These are phyloP conservation scores for Illadopsis cleaveri DNA, from an alignment of 2,113 vertebrate genomes.

Conservation along the genomic window DNA sequence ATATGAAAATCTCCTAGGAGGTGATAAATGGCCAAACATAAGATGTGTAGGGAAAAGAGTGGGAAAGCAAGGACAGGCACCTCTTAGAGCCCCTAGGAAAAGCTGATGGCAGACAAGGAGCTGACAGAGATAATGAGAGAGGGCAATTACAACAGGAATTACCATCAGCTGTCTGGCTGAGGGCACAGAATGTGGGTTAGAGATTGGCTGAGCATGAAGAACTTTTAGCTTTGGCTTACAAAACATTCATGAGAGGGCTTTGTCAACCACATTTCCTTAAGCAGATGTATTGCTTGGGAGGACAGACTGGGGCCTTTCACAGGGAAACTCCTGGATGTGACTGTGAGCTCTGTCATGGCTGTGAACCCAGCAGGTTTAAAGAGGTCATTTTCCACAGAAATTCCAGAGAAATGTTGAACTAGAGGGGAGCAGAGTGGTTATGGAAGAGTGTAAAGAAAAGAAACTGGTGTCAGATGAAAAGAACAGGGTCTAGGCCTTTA, in stretches of 20 bases:
- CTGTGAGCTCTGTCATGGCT: background rate
- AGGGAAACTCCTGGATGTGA: background rate
- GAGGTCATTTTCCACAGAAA: background rate
- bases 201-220: background rate
- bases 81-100: background rate
- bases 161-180: background rate
- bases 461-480: background rate
- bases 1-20: background rate
- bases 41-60: background rate
- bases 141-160: constrained; percentile 15
- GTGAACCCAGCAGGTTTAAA: background rate
- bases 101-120: background rate
- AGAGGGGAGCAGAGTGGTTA: background rate
- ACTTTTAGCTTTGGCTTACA: background rate
- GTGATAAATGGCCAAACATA: background rate
- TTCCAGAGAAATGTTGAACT: background rate
- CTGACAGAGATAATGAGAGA: background rate
- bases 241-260: background rate
- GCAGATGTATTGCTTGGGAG: background rate
- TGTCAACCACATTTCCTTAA: background rate
- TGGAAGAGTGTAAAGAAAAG: background rate
- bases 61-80: background rate
- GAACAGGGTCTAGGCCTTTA: no score
- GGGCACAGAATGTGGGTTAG: background rate
- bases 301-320: background rate